These are phyloP conservation scores for Chloroceryle inda DNA, from an alignment of 2,797 vertebrate genomes.

Conservation along the genomic window DNA sequence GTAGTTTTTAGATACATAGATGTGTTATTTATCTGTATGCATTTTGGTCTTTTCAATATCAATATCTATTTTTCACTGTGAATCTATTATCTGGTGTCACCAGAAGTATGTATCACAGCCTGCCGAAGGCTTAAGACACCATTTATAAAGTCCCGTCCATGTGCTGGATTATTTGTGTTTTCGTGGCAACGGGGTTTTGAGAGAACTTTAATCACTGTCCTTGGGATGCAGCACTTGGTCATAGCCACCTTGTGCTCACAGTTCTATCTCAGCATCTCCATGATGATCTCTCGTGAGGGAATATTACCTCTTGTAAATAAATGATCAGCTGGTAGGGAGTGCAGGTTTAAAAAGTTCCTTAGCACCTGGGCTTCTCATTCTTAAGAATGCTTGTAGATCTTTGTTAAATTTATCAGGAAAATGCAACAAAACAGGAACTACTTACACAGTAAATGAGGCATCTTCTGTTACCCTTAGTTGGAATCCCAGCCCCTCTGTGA, in stretches of 20 bases:
- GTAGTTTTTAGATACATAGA: not conserved
- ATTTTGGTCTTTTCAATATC: not conserved
- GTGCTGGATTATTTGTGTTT: not conserved
- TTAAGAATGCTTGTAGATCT: not conserved
- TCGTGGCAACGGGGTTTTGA: not conserved
- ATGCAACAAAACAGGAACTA: not conserved
- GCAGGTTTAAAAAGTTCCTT: not conserved
- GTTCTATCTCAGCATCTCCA: not conserved
- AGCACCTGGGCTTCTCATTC: not conserved
- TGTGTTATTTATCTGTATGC: not conserved
- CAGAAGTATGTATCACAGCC: not conserved
- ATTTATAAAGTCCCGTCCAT: not conserved
- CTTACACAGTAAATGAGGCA: not conserved
- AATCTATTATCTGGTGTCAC: not conserved
- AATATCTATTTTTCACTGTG: not conserved
- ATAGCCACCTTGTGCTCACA: not conserved
- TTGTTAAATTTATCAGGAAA: not conserved
- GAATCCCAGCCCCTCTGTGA: not conserved
- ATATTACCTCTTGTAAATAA: not conserved
- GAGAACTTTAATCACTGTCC: not conserved
- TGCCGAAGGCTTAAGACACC: not conserved
- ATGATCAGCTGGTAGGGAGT: not conserved
- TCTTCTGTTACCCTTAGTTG: not conserved
- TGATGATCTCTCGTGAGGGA: not conserved
- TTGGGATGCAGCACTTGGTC: accelerated